phyloP scores from a whole-genome alignment of 1,140 invertebrate species.

The Aphelinus atriplicis region DNA sequence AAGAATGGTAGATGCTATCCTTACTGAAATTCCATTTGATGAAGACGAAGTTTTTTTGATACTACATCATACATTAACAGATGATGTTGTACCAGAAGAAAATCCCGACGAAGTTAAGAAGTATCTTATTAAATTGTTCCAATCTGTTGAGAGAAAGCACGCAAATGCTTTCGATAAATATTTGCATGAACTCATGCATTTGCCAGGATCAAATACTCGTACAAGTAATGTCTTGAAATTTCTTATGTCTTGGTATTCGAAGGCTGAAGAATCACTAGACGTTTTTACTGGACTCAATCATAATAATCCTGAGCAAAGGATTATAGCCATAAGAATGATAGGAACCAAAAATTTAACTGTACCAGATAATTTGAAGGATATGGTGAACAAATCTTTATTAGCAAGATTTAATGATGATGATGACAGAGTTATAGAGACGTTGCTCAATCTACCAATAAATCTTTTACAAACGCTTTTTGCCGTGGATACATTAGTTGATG shows the following conservation, averaged over 20 bases:
- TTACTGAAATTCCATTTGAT: conserved; percentile 67
- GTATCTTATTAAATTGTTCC: conserved; percentile 58
- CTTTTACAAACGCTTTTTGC: conserved; percentile 51
- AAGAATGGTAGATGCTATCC: conserved; percentile 61
- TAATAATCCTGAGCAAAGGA: conserved; percentile 69
- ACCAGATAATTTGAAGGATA: conserved; percentile 50
- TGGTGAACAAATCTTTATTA: conserved; percentile 52
- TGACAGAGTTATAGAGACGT: conserved; percentile 49
- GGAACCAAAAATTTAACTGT: conserved; percentile 45
- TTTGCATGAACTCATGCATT: conserved; percentile 54
- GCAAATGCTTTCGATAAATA: conserved; percentile 73
- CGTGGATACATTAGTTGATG: conserved; percentile 50
- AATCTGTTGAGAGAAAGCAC: conserved; percentile 72
- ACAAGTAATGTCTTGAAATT: conserved; percentile 51
- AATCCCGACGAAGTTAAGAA: conserved; percentile 42
- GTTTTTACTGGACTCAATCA: conserved; percentile 77
- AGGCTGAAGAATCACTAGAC: conserved; percentile 64
- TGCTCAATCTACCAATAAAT: conserved; percentile 52
- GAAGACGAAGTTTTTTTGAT: conserved; percentile 60
- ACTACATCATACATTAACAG: conserved; percentile 45
- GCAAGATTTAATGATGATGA: conserved; percentile 57
- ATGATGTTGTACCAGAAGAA: conserved; percentile 44
- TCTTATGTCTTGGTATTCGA: conserved; percentile 55
- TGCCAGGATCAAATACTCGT: conserved; percentile 38
- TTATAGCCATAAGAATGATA: conserved; percentile 67